Evolutionary conservation across 2,888 invertebrate genomes (phyloP).

Genomic region (Zaprionus lineosus): DNA sequence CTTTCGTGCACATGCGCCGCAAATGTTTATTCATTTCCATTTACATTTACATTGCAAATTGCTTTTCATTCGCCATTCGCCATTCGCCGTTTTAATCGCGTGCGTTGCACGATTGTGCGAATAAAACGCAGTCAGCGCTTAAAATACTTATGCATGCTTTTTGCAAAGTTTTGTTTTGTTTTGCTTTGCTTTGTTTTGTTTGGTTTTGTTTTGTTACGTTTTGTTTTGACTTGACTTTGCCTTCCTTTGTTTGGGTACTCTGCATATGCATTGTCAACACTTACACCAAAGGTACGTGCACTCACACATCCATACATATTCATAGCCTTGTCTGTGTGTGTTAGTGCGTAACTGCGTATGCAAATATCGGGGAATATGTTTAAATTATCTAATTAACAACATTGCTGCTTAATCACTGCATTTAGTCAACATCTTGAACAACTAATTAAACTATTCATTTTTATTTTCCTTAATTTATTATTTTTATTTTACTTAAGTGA

Average conservation of each 20-base stretch:
- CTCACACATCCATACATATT: slow-evolving; percentile 1
- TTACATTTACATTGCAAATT: slow-evolving; percentile 70
- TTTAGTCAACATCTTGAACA: too few relatives aligned
- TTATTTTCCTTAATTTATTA: too few relatives aligned
- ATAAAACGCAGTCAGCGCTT: slow-evolving; percentile 42
- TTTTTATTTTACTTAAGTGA: too few relatives aligned
- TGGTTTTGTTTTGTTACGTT: background rate
- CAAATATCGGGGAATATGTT: background rate
- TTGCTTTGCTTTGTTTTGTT: background rate
- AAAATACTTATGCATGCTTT: slow-evolving; percentile 43
- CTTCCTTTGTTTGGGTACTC: background rate
- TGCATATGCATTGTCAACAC: slow-evolving; percentile 42
- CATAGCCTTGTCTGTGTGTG: slow-evolving; percentile 6
- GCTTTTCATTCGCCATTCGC: slow-evolving; percentile 57
- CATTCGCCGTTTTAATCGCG: slow-evolving; percentile 55
- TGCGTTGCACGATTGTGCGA: slow-evolving; percentile 58
- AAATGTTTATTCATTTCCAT: slow-evolving; percentile 55
- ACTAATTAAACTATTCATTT: too few relatives aligned
- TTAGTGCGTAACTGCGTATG: background rate
- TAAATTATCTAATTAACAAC: background rate
- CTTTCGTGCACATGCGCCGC: slow-evolving; percentile 52
- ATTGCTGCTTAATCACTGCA: background rate
- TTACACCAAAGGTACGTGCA: slow-evolving; percentile 19
- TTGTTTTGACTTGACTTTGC: background rate
- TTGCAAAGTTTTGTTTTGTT: background rate